Conservation (phyloP, 2,113 vertebrate species). For the Callorhinus ursinus region DNA sequence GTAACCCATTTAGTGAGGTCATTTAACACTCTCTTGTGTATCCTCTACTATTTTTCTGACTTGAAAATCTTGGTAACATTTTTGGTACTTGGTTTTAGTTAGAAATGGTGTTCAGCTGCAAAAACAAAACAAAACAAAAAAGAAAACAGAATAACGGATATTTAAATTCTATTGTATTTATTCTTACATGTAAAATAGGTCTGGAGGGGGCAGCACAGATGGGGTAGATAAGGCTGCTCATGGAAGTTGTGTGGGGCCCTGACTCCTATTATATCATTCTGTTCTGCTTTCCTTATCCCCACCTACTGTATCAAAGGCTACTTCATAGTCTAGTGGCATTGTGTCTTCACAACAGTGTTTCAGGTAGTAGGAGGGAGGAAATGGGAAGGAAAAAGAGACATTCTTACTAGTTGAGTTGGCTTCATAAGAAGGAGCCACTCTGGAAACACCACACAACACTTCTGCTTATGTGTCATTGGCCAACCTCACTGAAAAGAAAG, state of each 20-base stretch:
- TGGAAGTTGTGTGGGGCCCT: neutral
- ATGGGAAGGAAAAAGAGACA: neutral
- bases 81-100: neutral
- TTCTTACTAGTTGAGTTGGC: neutral
- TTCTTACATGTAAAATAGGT: neutral
- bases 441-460: neutral
- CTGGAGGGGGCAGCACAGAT: neutral
- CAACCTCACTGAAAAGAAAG: neutral
- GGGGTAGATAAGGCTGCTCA: accelerated
- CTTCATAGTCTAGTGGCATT: neutral
- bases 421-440: neutral
- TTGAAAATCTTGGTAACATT: neutral
- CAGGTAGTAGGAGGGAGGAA: neutral
- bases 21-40: neutral
- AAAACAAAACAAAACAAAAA: neutral
- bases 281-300: neutral
- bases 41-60: neutral
- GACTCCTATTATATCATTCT: neutral
- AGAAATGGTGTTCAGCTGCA: neutral
- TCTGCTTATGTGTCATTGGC: neutral
- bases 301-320: neutral
- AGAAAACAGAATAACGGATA: neutral
- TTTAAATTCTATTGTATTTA: neutral
- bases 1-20: neutral
- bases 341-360: neutral